phyloP scores from a whole-genome alignment of 2,113 vertebrate species.

The Ellobius talpinus region DNA sequence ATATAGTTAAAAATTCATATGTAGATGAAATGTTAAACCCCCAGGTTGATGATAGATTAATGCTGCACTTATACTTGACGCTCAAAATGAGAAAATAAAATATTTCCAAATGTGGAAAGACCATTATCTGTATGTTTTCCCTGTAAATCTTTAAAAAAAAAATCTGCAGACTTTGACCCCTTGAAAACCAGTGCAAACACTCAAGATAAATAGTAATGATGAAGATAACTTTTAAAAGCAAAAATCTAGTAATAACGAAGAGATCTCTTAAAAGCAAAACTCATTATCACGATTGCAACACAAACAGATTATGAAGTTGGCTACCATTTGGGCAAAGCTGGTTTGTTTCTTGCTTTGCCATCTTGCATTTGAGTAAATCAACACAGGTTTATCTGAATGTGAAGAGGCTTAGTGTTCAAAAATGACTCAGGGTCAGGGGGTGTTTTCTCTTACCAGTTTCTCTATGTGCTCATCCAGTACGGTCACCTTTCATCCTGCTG shows the following conservation, averaged over 20 bases:
- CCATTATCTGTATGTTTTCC: neutral
- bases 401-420: conserved; percentile 27
- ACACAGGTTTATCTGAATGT: neutral
- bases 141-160: neutral
- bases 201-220: neutral
- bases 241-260: conserved; percentile 34
- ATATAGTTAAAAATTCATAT: neutral
- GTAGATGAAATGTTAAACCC: neutral
- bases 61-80: conserved; percentile 17
- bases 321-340: neutral
- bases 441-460: conserved; percentile 34
- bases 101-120: conserved; percentile 19
- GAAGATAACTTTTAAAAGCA: conserved; percentile 38
- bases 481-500: conserved; percentile 49
- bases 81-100: conserved; percentile 30
- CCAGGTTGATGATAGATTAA: conserved; percentile 38
- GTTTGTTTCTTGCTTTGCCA: neutral
- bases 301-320: conserved; percentile 34
- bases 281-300: neutral
- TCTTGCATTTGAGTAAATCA: neutral
- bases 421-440: neutral
- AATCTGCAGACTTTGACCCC: neutral
- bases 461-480: conserved; percentile 36
- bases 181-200: conserved; percentile 12
- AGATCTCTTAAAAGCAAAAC: conserved; percentile 23